Percentiles rank a stretch among this genome's conserved stretches.
phyloP scores from a whole-genome alignment of 35 echinoderm and acorn worm genomes.

The Patiria miniata region DNA sequence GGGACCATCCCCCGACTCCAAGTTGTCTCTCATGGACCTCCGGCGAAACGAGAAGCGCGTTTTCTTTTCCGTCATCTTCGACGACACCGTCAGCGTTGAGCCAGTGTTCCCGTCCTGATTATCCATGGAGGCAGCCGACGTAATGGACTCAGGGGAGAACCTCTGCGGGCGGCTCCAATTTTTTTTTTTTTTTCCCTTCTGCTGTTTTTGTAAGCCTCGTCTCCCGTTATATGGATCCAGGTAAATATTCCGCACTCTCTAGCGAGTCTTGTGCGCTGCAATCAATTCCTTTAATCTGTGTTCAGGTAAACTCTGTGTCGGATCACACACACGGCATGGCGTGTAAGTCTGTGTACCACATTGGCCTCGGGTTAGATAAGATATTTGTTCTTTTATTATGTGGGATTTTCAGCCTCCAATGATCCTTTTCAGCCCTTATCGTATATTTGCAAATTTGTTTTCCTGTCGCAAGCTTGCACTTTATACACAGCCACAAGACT shows the following conservation, averaged over 20 bases:
- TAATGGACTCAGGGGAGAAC: constrained; percentile 3
- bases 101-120: constrained; percentile 20
- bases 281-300: constrained; percentile 4
- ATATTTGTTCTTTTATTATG: neutral
- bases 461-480: neutral
- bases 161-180: neutral
- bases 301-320: neutral
- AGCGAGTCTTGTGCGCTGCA: neutral
- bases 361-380: neutral
- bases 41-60: constrained; percentile 41
- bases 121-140: neutral
- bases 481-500: neutral
- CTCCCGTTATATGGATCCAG: constrained; percentile 8
- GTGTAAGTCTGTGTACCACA: neutral
- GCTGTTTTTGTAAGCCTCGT: neutral
- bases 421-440: neutral
- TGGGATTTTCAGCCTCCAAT: neutral
- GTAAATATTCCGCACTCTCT: constrained; percentile 25
- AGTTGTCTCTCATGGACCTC: constrained; percentile 29
- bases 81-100: constrained; percentile 13
- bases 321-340: too few relatives aligned
- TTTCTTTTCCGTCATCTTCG: constrained; percentile 35
- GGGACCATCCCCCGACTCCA: neutral
- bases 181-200: too few relatives aligned
- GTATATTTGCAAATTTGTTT: neutral